phyloP scores from a whole-genome alignment of 2,797 vertebrate genomes.

The Microhierax caerulescens region DNA sequence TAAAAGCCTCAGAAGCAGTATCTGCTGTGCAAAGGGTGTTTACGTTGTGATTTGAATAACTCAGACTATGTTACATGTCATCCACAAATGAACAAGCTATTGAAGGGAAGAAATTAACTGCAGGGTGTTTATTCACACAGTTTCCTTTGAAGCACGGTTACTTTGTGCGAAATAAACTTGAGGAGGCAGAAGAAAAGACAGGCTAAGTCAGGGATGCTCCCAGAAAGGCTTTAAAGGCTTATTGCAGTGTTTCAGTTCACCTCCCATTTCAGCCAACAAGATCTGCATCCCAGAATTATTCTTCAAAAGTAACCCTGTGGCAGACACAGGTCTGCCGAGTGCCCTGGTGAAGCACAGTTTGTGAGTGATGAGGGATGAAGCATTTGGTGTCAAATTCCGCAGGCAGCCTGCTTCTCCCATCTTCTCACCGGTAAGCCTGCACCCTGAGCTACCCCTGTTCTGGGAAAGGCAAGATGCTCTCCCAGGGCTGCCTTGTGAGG shows the following conservation, averaged over 20 bases:
- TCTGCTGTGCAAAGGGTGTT: constrained; percentile 22
- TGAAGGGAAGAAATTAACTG: constrained; percentile 34
- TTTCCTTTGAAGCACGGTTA: constrained; percentile 63
- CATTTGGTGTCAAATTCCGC: not conserved
- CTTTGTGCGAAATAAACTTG: constrained; percentile 2
- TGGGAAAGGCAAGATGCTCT: not conserved
- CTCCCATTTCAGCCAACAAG: not conserved
- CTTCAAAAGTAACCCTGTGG: not conserved
- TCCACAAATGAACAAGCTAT: not conserved
- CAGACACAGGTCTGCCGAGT: not conserved
- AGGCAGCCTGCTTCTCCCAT: not conserved
- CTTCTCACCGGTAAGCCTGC: not conserved
- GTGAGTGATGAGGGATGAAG: not conserved
- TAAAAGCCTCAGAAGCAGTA: constrained; percentile 37
- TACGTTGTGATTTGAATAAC: not conserved
- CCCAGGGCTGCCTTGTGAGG: not conserved
- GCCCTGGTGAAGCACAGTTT: not conserved
- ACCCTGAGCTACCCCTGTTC: not conserved
- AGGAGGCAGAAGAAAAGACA: not conserved
- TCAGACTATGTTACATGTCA: not conserved
- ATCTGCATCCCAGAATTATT: not conserved
- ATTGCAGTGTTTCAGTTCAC: not conserved
- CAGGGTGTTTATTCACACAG: constrained; percentile 12
- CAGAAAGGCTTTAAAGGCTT: not conserved
- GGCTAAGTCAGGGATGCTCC: not conserved